Percentiles rank a stretch among this genome's conserved stretches.
Evolutionary conservation across 2,888 invertebrate genomes (phyloP).

Genomic region (Silvanus unidentatus): DNA sequence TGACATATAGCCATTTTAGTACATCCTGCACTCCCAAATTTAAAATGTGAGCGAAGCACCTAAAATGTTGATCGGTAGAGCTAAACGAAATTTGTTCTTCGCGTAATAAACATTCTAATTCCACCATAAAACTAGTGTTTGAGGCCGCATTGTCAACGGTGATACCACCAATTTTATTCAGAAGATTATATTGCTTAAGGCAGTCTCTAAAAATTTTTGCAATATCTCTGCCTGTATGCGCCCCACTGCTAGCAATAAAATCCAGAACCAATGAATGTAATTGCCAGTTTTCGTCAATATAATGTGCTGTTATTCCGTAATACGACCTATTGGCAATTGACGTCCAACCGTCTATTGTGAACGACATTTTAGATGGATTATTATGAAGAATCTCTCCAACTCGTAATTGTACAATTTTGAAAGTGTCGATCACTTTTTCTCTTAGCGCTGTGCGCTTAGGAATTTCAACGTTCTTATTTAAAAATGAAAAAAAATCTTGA

Average conservation of each 20-base stretch:
- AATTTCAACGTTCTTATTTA: not conserved
- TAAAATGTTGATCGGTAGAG: conserved; percentile 22
- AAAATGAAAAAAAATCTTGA: too few species aligned
- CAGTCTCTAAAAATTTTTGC: conserved; percentile 13
- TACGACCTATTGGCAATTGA: conserved; percentile 17
- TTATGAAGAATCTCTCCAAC: not conserved
- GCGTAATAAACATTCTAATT: conserved; percentile 12
- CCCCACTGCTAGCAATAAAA: conserved; percentile 20
- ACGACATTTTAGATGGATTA: conserved; percentile 4
- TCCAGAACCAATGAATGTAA: conserved; percentile 19
- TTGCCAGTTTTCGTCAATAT: conserved; percentile 19
- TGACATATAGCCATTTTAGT: not conserved
- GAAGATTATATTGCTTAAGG: too few species aligned
- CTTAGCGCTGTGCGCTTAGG: too few species aligned
- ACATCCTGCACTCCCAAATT: conserved; percentile 23
- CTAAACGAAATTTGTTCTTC: conserved; percentile 10
- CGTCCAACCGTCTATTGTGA: conserved; percentile 22
- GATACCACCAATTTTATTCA: too few species aligned
- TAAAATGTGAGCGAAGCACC: conserved; percentile 24
- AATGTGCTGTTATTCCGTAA: conserved; percentile 24
- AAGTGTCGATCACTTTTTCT: not conserved
- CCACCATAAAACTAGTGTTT: conserved; percentile 8
- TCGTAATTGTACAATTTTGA: not conserved
- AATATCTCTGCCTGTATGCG: conserved; percentile 22
- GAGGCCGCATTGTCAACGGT: not conserved